Base-by-base conservation (phyloP, 2,888 invertebrate genomes). In the Dryobotodes eremita region DNA sequence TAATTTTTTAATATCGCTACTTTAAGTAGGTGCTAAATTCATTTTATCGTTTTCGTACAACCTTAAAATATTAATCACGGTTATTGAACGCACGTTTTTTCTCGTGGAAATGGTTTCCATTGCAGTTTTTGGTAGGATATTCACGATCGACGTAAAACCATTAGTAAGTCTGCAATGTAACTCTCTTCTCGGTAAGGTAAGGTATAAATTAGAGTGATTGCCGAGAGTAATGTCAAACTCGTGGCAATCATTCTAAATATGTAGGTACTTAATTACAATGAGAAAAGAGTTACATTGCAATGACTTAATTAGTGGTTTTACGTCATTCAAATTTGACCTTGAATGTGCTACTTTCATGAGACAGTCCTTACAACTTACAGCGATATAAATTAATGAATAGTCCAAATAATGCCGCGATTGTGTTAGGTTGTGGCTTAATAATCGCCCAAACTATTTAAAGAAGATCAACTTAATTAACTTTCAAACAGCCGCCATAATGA, bases 391-490 rank as follows among this genome's bases (percentile, higher is more conserved):
- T 79, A 42, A 66, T 57, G 50, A 48, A 61, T 7, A 7, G 8
- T 10, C 11, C 36, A 26, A 74, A 81, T 36, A 73, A 73, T 36
- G 20, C 75, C 50, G 26, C 42, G 26, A 42, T 50, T 66, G 50
- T 65, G 62, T 57, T 15, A 48, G 46, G n/a, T 36, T 70, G 36
- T 69, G 57, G 31, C 68, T 70, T 53, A 42, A 46, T 73, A 84
- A 75, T 72, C 15, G 1, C 17, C 53, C n/a, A 72, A 80, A 80
- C 65, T 64, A 64, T 80, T 80, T 68, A 31, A 68, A 74, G 68
- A 84, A 87, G 75, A 77, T 74, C 75, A 70, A 80, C 53, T 72
- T 62, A 75, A 76, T 75, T 83, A 81, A 76, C 66, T 83, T 87
- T 73, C 55, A 81, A 85, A 65, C 53, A 31, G 75, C 77, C 70